Conservation (phyloP, 2,113 vertebrate species). For the Leptodactylus fuscus region DNA sequence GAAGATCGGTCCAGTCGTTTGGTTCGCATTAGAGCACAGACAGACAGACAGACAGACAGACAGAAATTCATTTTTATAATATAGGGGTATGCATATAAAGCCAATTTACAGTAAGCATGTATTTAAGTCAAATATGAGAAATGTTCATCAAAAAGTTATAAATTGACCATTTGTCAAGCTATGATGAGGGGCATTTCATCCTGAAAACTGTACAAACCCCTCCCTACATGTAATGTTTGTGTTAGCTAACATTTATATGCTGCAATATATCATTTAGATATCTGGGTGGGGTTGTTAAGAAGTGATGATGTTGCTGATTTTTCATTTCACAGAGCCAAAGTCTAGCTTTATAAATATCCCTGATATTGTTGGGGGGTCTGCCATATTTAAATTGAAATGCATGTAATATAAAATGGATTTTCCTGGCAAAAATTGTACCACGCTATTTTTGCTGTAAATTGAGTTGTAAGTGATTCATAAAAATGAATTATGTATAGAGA, state of each 20-base stretch:
- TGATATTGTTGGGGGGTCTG: not conserved
- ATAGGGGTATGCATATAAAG: too few relatives aligned
- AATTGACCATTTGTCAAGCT: not conserved
- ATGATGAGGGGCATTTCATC: not conserved
- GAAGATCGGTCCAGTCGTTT: too few relatives aligned
- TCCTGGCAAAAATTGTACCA: too few relatives aligned
- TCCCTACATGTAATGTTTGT: not conserved
- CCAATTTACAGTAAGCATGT: too few relatives aligned
- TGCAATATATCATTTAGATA: not conserved
- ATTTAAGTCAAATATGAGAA: too few relatives aligned
- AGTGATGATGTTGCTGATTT: not conserved
- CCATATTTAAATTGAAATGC: not conserved
- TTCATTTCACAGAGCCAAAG: not conserved
- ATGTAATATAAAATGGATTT: not conserved
- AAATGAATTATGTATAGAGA: not conserved
- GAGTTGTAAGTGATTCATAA: too few relatives aligned
- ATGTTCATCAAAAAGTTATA: not conserved
- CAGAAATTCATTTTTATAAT: too few relatives aligned
- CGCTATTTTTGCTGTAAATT: too few relatives aligned
- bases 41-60: too few relatives aligned
- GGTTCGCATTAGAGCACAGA: too few relatives aligned
- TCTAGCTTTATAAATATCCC: not conserved
- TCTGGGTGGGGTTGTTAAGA: slow-evolving; percentile 1
- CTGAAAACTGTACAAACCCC: not conserved
- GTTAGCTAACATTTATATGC: not conserved